A percentile compares a stretch with the other conserved stretches of the same genome.
These are phyloP conservation scores for Tetragonula carbonaria DNA, from an alignment of 2,888 invertebrate genomes.

Conservation along the genomic window DNA sequence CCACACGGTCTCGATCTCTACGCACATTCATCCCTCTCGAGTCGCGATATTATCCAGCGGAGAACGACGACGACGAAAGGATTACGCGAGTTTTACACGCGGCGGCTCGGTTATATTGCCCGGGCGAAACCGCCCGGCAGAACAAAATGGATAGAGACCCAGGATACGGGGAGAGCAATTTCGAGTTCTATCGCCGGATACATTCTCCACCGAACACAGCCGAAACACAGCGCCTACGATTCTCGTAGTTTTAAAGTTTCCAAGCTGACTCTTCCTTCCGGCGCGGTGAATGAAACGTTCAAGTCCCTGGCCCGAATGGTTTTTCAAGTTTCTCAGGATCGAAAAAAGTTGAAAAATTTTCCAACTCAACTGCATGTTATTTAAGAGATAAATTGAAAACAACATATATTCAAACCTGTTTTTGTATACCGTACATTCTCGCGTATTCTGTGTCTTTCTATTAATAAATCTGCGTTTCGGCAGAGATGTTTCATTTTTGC, in stretches of 20 bases:
- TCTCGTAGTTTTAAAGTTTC: not conserved
- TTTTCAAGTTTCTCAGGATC: too few species aligned
- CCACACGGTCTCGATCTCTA: slow-evolving; percentile 1
- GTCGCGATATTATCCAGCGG: slow-evolving; percentile 40
- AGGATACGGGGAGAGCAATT: slow-evolving; percentile 26
- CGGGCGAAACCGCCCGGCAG: slow-evolving; percentile 13
- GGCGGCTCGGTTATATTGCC: slow-evolving; percentile 34
- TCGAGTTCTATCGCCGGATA: not conserved
- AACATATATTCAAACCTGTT: not conserved
- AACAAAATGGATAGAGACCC: not conserved
- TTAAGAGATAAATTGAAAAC: too few species aligned
- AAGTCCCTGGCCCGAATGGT: too few species aligned
- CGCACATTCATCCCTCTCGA: slow-evolving; percentile 1
- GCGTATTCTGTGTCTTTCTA: not conserved
- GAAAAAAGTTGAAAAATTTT: too few species aligned
- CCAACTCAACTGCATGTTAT: too few species aligned
- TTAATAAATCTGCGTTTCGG: not conserved
- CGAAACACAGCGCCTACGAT: not conserved
- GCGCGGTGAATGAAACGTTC: not conserved
- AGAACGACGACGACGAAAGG: slow-evolving; percentile 14
- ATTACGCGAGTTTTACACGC: slow-evolving; percentile 20
- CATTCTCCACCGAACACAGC: not conserved
- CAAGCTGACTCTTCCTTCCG: not conserved
- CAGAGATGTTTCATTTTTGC: not conserved
- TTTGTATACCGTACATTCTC: not conserved